A percentile compares a stretch with the other conserved stretches of the same genome.
Conservation (phyloP, 2,113 vertebrate species). For the Reinhardtius hippoglossoides region DNA sequence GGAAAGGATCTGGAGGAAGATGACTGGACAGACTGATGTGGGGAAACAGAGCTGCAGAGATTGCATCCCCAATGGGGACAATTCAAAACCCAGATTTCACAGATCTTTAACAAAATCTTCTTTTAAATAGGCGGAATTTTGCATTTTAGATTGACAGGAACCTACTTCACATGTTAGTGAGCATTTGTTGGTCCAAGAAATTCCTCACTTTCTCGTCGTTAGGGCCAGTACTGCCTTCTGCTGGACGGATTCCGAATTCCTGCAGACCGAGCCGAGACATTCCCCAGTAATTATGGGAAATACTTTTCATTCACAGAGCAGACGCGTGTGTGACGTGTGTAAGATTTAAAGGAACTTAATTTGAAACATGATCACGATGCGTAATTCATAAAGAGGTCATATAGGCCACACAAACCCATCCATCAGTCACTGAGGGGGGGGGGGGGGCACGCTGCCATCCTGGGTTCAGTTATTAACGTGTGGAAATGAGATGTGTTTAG, state of each 20-base stretch:
- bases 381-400: not conserved
- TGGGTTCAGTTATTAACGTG: not conserved
- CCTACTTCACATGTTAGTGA: not conserved
- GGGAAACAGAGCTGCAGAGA: not conserved
- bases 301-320: not conserved
- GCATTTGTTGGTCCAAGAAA: not conserved
- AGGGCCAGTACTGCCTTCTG: slow-evolving; percentile 31
- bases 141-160: not conserved
- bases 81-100: not conserved
- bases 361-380: not conserved
- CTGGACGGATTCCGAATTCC: slow-evolving; percentile 21
- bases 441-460: not conserved
- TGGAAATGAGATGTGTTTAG: not conserved
- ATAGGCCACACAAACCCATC: not conserved
- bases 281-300: not conserved
- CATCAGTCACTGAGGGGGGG: not conserved
- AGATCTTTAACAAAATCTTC: not conserved
- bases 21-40: not conserved
- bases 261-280: slow-evolving; percentile 17
- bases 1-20: not conserved
- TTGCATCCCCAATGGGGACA: too few relatives aligned
- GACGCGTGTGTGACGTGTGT: not conserved
- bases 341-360: not conserved
- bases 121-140: not conserved
- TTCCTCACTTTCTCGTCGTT: not conserved